Base-by-base conservation (phyloP, 2,888 invertebrate species). In the Yponomeuta cagnagella region DNA sequence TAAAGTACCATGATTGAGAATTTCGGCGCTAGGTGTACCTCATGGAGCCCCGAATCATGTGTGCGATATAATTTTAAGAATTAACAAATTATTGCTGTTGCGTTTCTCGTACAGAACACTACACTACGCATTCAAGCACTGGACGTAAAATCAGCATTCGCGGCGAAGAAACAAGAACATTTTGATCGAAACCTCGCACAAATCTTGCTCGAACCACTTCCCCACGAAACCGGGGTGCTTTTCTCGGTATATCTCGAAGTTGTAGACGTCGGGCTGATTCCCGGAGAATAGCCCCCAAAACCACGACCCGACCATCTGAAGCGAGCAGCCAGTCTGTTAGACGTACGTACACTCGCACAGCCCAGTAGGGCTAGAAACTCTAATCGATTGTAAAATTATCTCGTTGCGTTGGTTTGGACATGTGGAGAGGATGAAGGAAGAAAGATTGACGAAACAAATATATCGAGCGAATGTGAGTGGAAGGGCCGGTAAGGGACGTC, bases 201-300 rank as follows among this genome's bases (percentile, higher is more conserved):
- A 66, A 48, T 74, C 74, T 10, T 63, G 63, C 37, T 72, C 68
- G 69, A 73, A 74, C 74, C 74, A 74, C 37, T 72, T 71, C 63
- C 72, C 63, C 10, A 66, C 63, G 65, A 70, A 72, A n/a, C 73
- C 71, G 10, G 48, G 69, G 52, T 71, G 48, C 48, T 52, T 71
- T 10, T 71, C 15, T 37, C 43, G 23, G 9, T 63, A 9, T 12
- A 10, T 48, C 23, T 58, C 10, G 48, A 67, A 33, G 69, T 65
- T 31, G 12, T n/a, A 52, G 15, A 31, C 64, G 64, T 48, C 70
- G 31, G 10, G 52, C 4, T 52, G 52, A 15, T 15, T 58, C 15
- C 64, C 64, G 64, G 64, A 64, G 69, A 63, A 30, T 10, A 58
- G 63, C 48, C 10, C 30, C 31, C 66, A 23, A 48, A 52, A 48